phyloP scores from a whole-genome alignment of 2,113 vertebrate species.

The Eptatretus burgeri region DNA sequence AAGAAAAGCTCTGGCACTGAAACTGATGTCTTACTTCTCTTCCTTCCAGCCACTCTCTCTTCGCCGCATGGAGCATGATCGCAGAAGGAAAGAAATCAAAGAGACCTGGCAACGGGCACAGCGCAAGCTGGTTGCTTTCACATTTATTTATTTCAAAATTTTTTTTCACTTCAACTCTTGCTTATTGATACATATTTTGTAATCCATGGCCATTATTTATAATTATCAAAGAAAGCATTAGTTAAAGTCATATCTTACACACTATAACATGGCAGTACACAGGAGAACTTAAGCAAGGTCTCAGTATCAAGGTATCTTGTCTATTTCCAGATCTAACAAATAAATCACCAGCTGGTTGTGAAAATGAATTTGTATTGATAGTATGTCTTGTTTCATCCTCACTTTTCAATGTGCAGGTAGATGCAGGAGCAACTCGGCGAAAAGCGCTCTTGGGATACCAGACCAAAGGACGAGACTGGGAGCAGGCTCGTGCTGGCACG shows the following conservation, averaged over 20 bases:
- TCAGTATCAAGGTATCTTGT: too few relatives aligned
- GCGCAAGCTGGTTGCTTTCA: slow-evolving; percentile 43
- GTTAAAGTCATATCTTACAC: too few relatives aligned
- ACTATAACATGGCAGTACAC: too few relatives aligned
- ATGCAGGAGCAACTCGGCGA: slow-evolving; percentile 54
- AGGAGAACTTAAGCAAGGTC: too few relatives aligned
- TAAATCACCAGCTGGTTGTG: too few relatives aligned
- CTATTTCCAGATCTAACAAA: too few relatives aligned
- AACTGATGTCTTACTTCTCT: background rate
- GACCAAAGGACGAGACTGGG: slow-evolving; percentile 57
- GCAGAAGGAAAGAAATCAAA: slow-evolving; percentile 65
- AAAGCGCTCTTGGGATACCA: slow-evolving; percentile 48
- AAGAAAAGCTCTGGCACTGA: background rate
- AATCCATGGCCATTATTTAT: too few relatives aligned
- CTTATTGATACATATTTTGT: too few relatives aligned
- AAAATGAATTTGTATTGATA: too few relatives aligned
- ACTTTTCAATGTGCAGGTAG: slow-evolving; percentile 22
- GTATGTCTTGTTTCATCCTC: too few relatives aligned
- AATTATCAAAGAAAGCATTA: too few relatives aligned
- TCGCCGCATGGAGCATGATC: slow-evolving; percentile 54
- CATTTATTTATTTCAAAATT: background rate
- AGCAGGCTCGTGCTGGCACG: slow-evolving; percentile 31
- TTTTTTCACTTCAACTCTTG: too few relatives aligned
- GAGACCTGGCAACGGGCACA: slow-evolving; percentile 62
- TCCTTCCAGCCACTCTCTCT: slow-evolving; percentile 27